phyloP scores from a whole-genome alignment of 2,888 invertebrate species.

The Lycocerus yunnanus region DNA sequence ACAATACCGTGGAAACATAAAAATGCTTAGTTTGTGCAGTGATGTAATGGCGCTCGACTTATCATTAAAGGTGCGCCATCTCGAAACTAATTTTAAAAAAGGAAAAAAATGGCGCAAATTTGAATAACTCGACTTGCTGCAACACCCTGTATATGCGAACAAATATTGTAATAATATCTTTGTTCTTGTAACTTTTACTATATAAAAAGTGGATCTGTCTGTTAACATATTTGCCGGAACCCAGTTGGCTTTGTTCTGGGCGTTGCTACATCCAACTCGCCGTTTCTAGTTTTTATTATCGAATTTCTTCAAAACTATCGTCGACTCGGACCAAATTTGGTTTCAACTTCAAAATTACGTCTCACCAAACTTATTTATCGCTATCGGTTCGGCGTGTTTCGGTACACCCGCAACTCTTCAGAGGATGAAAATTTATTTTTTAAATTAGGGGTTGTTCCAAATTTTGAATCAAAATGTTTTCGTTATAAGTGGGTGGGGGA shows the following conservation, averaged over 20 bases:
- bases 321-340: not conserved
- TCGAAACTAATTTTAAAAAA: too few species aligned
- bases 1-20: not conserved
- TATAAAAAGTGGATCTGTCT: constrained; percentile 47
- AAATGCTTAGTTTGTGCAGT: not conserved
- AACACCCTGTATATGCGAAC: not conserved
- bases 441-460: not conserved
- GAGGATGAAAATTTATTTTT: too few species aligned
- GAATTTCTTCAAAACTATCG: constrained; percentile 37
- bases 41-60: not conserved
- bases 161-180: constrained; percentile 5
- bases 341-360: not conserved
- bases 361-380: not conserved
- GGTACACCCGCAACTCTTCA: not conserved
- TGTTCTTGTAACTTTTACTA: constrained; percentile 13
- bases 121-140: not conserved
- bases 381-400: not conserved
- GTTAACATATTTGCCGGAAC: constrained; percentile 48
- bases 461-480: not conserved
- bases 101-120: not conserved
- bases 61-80: not conserved
- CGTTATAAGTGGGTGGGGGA: not conserved
- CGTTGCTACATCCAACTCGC: constrained; percentile 36
- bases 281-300: constrained; percentile 47
- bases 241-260: constrained; percentile 42